phyloP scores from a whole-genome alignment of 1,140 invertebrate genomes.

The Oedothorax gibbosus region DNA sequence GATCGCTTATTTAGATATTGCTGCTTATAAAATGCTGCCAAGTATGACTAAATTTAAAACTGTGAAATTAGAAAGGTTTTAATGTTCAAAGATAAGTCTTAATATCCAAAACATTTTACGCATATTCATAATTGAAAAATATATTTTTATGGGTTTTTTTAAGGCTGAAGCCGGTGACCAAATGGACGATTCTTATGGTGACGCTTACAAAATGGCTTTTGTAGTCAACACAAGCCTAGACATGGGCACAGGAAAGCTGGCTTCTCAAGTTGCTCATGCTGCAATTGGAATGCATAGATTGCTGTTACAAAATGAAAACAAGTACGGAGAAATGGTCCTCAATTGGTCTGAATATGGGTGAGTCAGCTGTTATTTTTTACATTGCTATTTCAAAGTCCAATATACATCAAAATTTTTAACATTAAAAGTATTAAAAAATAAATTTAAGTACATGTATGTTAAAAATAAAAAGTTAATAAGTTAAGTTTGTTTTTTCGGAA shows the following conservation, averaged over 20 bases:
- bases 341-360: constrained; percentile 73
- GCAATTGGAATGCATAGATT: constrained; percentile 73
- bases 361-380: constrained; percentile 38
- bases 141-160: background rate
- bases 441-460: too few relatives aligned
- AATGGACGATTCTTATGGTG: constrained; percentile 64
- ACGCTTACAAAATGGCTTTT: constrained; percentile 76
- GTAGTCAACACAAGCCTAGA: constrained; percentile 74
- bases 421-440: too few relatives aligned
- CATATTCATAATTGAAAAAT: too few relatives aligned
- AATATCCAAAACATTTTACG: too few relatives aligned
- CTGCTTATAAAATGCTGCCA: too few relatives aligned
- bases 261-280: constrained; percentile 76
- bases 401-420: too few relatives aligned
- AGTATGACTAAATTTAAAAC: background rate
- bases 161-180: constrained; percentile 61
- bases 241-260: constrained; percentile 76
- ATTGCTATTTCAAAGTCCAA: background rate
- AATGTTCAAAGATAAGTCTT: too few relatives aligned
- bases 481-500: too few relatives aligned
- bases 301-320: constrained; percentile 69
- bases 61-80: background rate
- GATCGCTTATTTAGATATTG: too few relatives aligned
- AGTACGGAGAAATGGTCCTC: constrained; percentile 70
- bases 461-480: too few relatives aligned